Base-by-base conservation (phyloP, 1,140 invertebrate genomes). In the Drosophila mauritiana region DNA sequence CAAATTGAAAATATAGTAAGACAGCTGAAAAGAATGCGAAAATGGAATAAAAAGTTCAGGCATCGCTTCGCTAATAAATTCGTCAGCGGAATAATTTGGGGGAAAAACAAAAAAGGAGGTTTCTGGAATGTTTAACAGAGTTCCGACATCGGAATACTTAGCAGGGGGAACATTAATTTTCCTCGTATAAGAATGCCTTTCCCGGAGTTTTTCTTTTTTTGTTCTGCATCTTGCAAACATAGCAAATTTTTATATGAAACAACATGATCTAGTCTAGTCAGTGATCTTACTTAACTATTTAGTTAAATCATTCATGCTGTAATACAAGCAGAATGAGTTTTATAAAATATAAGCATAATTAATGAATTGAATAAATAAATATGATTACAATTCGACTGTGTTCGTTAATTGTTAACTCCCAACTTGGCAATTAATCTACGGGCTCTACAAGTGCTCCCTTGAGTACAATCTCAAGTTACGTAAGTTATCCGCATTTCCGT, bases 1-100 rank as follows among this genome's bases (percentile, higher is more conserved):
- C 39, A 61, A 77, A 69, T 61, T 77, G 67, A 57, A 77, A 78
- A 64, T 70, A 64, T 70, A 78, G 64, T 78, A 78, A 76, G 51
- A 69, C 48, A 61, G 72, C 37, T 8, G 53, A 42, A 43, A 20
- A 52, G 17, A 49, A 40, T 43, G 49, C 43, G 40, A 70, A 61
- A 67, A 76, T 58, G 69, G 69, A 69, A 70, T 52, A 76, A 76
- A 52, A 56, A 49, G 39, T 70, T 43, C 43, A 54, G 55, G 51
- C 57, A 77, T 70, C 39, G 45, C 52, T 39, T n/a, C 42, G 63
- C 76, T 77, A 59, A 77, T 78, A 72, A 78, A 78, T 78, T 78
- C 58, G 76, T 78, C 65, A 77, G 43, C 49, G 22, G 36, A 70
- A 76, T 78, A 69, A 76, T 76, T 63, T 70, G 15, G 54, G 42